Conservation (phyloP, 2,888 invertebrate genomes). For the Trachelus troglodyta region DNA sequence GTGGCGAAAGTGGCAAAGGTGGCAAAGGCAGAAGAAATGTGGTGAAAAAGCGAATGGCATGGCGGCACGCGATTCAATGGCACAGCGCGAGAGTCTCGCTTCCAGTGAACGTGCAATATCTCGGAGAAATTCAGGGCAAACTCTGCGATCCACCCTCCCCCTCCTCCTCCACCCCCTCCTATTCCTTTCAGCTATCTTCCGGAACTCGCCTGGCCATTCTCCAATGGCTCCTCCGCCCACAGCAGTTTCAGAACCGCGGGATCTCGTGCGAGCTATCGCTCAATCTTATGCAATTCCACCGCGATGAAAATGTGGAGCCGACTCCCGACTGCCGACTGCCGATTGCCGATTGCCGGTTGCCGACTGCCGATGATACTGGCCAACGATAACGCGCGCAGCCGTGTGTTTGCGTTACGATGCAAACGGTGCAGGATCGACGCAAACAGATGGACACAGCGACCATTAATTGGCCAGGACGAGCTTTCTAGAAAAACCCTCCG, state of each 20-base stretch:
- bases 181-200: too few relatives aligned
- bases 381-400: slow-evolving; percentile 33
- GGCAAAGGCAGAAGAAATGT: slow-evolving; percentile 15
- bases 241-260: slow-evolving; percentile 3
- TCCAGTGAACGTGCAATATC: slow-evolving; percentile 2
- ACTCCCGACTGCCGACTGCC: slow-evolving; percentile 32
- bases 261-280: slow-evolving; percentile 57
- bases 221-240: not conserved
- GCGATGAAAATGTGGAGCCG: slow-evolving; percentile 56
- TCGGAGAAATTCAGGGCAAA: slow-evolving; percentile 12
- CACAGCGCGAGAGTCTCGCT: slow-evolving; percentile 42
- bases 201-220: too few relatives aligned
- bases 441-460: too few relatives aligned
- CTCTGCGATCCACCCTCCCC: not conserved
- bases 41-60: slow-evolving; percentile 22
- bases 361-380: slow-evolving; percentile 47
- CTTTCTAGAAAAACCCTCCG: too few relatives aligned
- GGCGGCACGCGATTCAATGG: slow-evolving; percentile 29
- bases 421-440: too few relatives aligned
- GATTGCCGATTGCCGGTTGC: slow-evolving; percentile 34
- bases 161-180: too few relatives aligned
- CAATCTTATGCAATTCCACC: slow-evolving; percentile 58
- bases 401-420: not conserved
- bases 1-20: slow-evolving; percentile 10
- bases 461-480: too few relatives aligned